Conservation (phyloP, 2,888 invertebrate genomes). For the Drosophila picticornis region DNA sequence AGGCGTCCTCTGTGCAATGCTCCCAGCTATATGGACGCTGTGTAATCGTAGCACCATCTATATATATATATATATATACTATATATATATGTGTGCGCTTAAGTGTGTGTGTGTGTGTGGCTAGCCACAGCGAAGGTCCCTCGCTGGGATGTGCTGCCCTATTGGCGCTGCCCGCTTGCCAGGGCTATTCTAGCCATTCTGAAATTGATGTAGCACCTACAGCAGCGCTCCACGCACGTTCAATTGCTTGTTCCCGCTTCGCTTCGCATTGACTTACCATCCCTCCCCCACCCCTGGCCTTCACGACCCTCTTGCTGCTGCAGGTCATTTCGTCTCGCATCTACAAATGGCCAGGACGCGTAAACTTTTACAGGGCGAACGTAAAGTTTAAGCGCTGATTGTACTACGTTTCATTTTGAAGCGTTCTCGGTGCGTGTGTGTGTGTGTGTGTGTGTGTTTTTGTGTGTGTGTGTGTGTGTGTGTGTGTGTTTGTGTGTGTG, state of each 20-base stretch:
- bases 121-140: slow-evolving; percentile 50
- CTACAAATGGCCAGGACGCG: slow-evolving; percentile 51
- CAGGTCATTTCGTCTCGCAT: slow-evolving; percentile 61
- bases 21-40: slow-evolving; percentile 64
- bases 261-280: slow-evolving; percentile 42
- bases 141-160: slow-evolving; percentile 46
- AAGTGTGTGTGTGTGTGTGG: slow-evolving; percentile 8
- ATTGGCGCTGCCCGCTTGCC: slow-evolving; percentile 30
- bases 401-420: slow-evolving; percentile 37
- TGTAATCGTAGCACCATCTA: slow-evolving; percentile 64
- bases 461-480: slow-evolving; percentile 3
- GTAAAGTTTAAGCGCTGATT: slow-evolving; percentile 76
- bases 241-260: slow-evolving; percentile 46
- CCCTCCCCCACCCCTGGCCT: neutral
- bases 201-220: slow-evolving; percentile 80
- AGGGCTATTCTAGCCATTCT: slow-evolving; percentile 59
- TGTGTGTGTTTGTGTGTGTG: slow-evolving; percentile 10
- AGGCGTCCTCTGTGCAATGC: slow-evolving; percentile 58
- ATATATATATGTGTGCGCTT: slow-evolving; percentile 1
- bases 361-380: slow-evolving; percentile 74
- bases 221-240: slow-evolving; percentile 67
- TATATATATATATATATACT: slow-evolving; percentile 1
- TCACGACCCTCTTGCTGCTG: slow-evolving; percentile 29
- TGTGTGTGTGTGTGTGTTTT: slow-evolving; percentile 11
- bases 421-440: neutral